A percentile compares a stretch with the other conserved stretches of the same genome.
Evolutionary conservation across 1,140 invertebrate species (phyloP).

Genomic region (Neodiprion fabricii): DNA sequence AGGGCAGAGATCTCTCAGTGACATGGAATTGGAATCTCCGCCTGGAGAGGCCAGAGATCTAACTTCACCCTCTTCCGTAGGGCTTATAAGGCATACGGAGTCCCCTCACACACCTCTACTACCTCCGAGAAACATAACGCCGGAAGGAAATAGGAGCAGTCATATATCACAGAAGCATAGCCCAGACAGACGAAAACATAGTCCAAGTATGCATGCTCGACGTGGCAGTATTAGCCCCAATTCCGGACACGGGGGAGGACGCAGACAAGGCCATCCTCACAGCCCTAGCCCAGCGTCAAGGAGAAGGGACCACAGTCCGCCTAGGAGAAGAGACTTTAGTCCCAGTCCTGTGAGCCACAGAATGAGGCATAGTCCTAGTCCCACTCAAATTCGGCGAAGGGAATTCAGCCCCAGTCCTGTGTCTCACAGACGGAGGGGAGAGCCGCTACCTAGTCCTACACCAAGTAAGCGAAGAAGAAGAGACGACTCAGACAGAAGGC

Average conservation of each 20-base stretch:
- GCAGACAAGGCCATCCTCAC: slow-evolving; percentile 43
- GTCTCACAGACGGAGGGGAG: slow-evolving; percentile 41
- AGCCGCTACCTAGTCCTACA: slow-evolving; percentile 40
- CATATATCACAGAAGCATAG: slow-evolving; percentile 39
- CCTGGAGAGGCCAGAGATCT: slow-evolving; percentile 46
- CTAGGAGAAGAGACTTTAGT: slow-evolving; percentile 53
- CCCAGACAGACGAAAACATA: slow-evolving; percentile 42
- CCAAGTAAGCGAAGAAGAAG: slow-evolving; percentile 51
- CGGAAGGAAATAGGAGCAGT: slow-evolving; percentile 35
- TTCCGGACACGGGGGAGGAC: slow-evolving; percentile 26
- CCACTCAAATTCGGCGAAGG: slow-evolving; percentile 36
- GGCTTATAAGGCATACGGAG: slow-evolving; percentile 50
- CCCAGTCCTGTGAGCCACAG: slow-evolving; percentile 45
- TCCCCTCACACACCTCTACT: slow-evolving; percentile 66
- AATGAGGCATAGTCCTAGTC: slow-evolving; percentile 52
- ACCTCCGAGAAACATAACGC: slow-evolving; percentile 60
- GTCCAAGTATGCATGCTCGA: slow-evolving; percentile 41
- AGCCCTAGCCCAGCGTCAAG: slow-evolving; percentile 50
- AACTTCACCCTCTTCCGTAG: slow-evolving; percentile 54
- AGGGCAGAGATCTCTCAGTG: slow-evolving; percentile 45
- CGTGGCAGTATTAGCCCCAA: slow-evolving; percentile 39
- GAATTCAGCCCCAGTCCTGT: slow-evolving; percentile 48
- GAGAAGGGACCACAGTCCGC: slow-evolving; percentile 49
- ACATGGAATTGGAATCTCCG: slow-evolving; percentile 55
- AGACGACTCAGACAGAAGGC: slow-evolving; percentile 56